Base-by-base conservation (phyloP, 1,140 invertebrate species). In the Rhizoglyphus robini region DNA sequence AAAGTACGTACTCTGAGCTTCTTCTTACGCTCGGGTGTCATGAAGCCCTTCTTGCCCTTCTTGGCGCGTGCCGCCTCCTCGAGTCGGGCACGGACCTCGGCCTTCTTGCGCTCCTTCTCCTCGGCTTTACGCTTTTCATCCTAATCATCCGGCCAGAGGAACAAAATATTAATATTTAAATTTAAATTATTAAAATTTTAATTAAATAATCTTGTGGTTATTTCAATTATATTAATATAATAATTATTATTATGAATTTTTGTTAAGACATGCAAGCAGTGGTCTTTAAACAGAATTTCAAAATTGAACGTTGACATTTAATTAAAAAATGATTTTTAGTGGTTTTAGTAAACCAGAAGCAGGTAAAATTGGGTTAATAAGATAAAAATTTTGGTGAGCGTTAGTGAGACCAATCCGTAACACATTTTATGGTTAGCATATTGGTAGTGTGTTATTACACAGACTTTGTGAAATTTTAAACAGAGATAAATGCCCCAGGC, bases 1-100 rank as follows among this genome's bases (percentile, higher is more conserved):
- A 15, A 67, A n/a, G 15, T 29, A 83, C 85, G 82, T 76, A 91
- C 89, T 83, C 91, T 87, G 75, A 95, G 88, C 79, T 95, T 95
- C 88, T 94, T 94, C 86, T 95, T 95, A 78, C 91, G 90, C 80
- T 94, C 90, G 70, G 91, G 91, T 75, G 90, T 95, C 91, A 95
- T 94, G 86, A 95, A 95, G 86, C 90, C 90, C 46, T 70, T 70
- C 54, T 73, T 73, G 30, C 67, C 72, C 80, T 93, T 93, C 84
- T 94, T 94, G 76, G 88, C 88, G 76, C 89, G 90, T 76, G 90
- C 90, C 77, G 88, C 88, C 78, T 92, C 90, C 79, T 94, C 90
- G 81, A 95, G 88, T 75, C 91, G 88, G 81, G 89, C 89, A 77
- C 90, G 86, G 77, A 94, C 90, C 80, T 95, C 90, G 18, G 73